phyloP scores from a whole-genome alignment of 2,113 vertebrate genomes.

The Epinephelus lanceolatus region DNA sequence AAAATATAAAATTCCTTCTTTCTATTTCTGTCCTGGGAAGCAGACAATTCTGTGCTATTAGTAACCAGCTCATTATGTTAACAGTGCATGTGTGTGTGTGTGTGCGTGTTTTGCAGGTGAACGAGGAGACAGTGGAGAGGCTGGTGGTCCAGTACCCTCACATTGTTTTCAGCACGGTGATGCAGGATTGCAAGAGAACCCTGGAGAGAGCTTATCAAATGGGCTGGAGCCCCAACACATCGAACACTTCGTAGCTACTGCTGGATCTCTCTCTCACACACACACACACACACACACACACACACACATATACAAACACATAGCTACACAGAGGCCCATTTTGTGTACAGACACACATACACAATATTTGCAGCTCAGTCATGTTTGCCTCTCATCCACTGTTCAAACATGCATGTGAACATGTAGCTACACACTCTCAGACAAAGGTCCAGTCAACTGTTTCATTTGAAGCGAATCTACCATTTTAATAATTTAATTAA shows the following conservation, averaged over 20 bases:
- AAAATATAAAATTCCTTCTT: too few species aligned
- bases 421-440: constrained; percentile 51
- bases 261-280: constrained; percentile 37
- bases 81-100: background rate
- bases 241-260: constrained; percentile 89
- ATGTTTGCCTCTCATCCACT: constrained; percentile 59
- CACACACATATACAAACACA: constrained; percentile 34
- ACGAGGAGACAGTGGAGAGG: constrained; percentile 95
- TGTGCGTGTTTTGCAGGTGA: constrained; percentile 87
- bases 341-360: constrained; percentile 44
- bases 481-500: constrained; percentile 26
- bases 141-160: constrained; percentile 97
- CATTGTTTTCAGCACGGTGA: constrained; percentile 98
- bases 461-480: constrained; percentile 40
- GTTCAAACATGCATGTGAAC: constrained; percentile 67
- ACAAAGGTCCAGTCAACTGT: constrained; percentile 16
- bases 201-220: constrained; percentile 98
- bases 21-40: too few species aligned
- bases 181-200: constrained; percentile 99
- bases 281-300: constrained; percentile 25
- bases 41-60: too few species aligned
- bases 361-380: constrained; percentile 51
- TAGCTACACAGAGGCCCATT: constrained; percentile 42
- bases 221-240: constrained; percentile 97
- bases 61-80: background rate